Evolutionary conservation across 2,888 invertebrate species (phyloP), one percentile per base, ranked within the genome.

Genomic region (Crematogaster levior): DNA sequence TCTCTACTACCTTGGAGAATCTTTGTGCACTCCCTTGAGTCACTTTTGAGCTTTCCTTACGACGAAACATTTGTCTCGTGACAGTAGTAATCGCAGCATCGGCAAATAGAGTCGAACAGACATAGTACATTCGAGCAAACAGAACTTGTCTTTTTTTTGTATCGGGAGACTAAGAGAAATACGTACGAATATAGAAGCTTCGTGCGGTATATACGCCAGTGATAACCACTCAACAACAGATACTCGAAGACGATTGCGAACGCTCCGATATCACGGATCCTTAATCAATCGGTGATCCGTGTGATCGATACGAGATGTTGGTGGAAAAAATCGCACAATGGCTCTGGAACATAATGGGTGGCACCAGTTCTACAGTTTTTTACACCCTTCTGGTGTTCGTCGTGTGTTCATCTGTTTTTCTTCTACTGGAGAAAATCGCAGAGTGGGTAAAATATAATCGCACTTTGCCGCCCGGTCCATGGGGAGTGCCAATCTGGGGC

Each of bases 401-500:
- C 88, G 94, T n/a, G 94, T 30, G 58, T 34, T n/a, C n/a, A n/a
- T n/a, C n/a, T n/a, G n/a, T n/a, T n/a, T n/a, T n/a, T n/a, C 34
- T 34, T 34, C 34, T 34, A 6, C 34, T 34, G 34, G 34, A 5
- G 34, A 34, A 34, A 6, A 34, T 34, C 34, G 34, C 4, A 3
- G 4, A 5, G 34, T 34, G 34, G 34, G 4, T 90, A 58, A 93
- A 80, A 75, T 93, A 88, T 92, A 93, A 92, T 85, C 93, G 86
- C 89, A 95, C 95, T 87, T 95, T 98, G 89, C 98, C 98, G 0
- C 98, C 98, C 0, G 98, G 98, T 3, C 98, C 98, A 3, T 97
- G 97, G 97, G 98, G 98, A 2, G 95, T 97, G 5, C 98, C 98
- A 27, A 95, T 98, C 74, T 95, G 98, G 81, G 98, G 98, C 84